Evolutionary conservation across 2,888 invertebrate species (phyloP).

Genomic region (Escarpia spicata): DNA sequence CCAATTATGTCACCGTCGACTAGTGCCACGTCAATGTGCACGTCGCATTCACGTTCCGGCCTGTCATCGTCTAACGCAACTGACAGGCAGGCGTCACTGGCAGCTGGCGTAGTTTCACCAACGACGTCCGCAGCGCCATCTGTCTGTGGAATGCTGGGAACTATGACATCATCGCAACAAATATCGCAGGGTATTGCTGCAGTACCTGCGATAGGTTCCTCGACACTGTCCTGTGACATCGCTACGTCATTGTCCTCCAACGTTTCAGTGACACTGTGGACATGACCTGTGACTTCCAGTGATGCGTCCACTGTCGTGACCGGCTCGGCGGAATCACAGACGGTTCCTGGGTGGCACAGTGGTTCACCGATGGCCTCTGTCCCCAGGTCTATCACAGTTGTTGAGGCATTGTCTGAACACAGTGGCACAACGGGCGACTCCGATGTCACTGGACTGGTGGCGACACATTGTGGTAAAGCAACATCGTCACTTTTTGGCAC

Average conservation of each 20-base stretch:
- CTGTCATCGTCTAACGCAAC: neutral
- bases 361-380: neutral
- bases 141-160: neutral
- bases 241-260: neutral
- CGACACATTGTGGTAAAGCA: neutral
- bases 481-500: neutral
- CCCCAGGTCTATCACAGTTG: neutral
- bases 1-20: neutral
- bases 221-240: neutral
- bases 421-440: too few relatives aligned
- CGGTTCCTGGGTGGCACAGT: neutral
- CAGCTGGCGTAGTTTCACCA: neutral
- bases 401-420: neutral
- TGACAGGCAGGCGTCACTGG: neutral
- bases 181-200: neutral
- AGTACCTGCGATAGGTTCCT: neutral
- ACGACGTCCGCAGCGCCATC: neutral
- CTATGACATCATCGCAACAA: neutral
- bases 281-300: neutral
- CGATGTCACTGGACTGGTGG: neutral
- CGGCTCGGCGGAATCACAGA: neutral
- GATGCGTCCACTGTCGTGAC: neutral
- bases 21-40: neutral
- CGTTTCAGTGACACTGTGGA: neutral
- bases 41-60: neutral